A percentile compares a stretch with the other conserved stretches of the same genome.
Conservation (phyloP, 2,113 vertebrate species). For the Cephalopterus ornatus region DNA sequence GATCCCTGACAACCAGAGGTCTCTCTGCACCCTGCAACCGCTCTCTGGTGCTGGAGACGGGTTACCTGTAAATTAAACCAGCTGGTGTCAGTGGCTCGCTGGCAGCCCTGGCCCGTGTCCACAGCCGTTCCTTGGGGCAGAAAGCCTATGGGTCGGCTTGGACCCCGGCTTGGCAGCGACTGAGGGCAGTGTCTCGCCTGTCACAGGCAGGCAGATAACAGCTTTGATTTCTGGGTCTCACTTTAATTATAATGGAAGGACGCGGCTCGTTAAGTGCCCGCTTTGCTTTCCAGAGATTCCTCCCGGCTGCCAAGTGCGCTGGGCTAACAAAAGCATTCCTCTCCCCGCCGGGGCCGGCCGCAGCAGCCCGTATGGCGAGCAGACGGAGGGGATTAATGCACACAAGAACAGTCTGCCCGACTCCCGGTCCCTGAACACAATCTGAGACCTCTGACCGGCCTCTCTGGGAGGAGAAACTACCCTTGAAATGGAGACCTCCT, state of each 20-base stretch:
- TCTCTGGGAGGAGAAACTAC: not conserved
- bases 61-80: constrained; percentile 35
- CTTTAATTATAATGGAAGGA: constrained; percentile 56
- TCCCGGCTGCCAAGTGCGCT: constrained; percentile 12
- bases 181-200: not conserved
- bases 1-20: not conserved
- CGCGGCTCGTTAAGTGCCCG: constrained; percentile 28
- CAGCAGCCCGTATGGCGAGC: constrained; percentile 26
- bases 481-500: not conserved
- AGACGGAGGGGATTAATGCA: constrained; percentile 24
- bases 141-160: not conserved
- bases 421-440: not conserved
- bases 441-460: not conserved
- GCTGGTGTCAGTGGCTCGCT: not conserved
- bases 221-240: constrained; percentile 39
- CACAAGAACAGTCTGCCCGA: not conserved
- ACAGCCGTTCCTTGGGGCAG: not conserved
- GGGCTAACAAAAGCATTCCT: constrained; percentile 48
- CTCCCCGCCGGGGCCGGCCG: not conserved
- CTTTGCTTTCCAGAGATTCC: constrained; percentile 37
- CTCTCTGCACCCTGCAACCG: not conserved
- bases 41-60: rapidly evolving
- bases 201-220: constrained; percentile 7
- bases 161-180: not conserved
- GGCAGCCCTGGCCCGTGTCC: not conserved